Percentiles rank a stretch among this genome's conserved stretches.
Conservation (phyloP, 2,888 invertebrate species). For the Lypha dubia region DNA sequence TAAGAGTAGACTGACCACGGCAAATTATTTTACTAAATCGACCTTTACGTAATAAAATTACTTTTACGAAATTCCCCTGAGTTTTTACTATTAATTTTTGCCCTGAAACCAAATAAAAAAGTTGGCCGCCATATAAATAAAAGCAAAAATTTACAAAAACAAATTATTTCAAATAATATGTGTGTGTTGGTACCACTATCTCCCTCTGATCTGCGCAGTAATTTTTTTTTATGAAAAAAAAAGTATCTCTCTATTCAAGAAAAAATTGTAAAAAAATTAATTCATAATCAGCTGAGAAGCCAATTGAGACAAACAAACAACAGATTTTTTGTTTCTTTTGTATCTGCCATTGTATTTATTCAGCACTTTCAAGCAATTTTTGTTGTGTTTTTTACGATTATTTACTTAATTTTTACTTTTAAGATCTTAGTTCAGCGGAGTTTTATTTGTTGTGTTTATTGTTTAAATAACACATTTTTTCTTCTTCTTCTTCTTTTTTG, state of each 20-base stretch:
- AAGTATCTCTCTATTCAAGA: slow-evolving; percentile 22
- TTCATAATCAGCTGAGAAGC: slow-evolving; percentile 28
- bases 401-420: slow-evolving; percentile 40
- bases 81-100: slow-evolving; percentile 10
- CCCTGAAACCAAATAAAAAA: neutral
- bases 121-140: neutral
- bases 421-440: slow-evolving; percentile 31
- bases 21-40: slow-evolving; percentile 43
- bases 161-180: neutral
- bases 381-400: slow-evolving; percentile 5
- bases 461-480: slow-evolving; percentile 55
- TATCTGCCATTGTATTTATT: slow-evolving; percentile 49
- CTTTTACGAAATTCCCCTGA: slow-evolving; percentile 23
- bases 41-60: slow-evolving; percentile 68
- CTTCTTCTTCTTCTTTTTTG: slow-evolving; percentile 32
- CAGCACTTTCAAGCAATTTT: slow-evolving; percentile 43
- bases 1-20: too few relatives aligned
- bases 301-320: slow-evolving; percentile 46
- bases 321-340: slow-evolving; percentile 58
- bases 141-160: neutral
- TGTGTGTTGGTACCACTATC: neutral
- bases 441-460: slow-evolving; percentile 66
- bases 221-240: neutral
- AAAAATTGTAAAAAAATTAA: neutral
- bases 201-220: slow-evolving; percentile 12